phyloP scores from a whole-genome alignment of 1,140 invertebrate species.

The Pemphigus obesinymphae region DNA sequence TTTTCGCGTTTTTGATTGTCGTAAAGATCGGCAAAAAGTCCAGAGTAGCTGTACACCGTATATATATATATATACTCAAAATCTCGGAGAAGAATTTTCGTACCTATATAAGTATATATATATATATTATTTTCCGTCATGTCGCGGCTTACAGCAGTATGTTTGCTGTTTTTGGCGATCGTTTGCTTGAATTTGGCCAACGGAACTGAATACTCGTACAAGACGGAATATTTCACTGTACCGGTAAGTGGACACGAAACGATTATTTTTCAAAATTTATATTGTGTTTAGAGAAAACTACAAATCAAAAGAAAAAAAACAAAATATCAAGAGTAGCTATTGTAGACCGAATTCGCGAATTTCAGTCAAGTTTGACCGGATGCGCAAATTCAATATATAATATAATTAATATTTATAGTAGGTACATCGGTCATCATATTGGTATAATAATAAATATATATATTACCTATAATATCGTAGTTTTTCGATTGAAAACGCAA shows the following conservation, averaged over 20 bases:
- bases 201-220: background rate
- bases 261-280: background rate
- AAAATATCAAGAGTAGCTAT: too few relatives aligned
- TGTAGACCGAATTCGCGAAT: background rate
- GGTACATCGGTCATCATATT: too few relatives aligned
- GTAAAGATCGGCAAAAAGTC: background rate
- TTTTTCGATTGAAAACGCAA: too few relatives aligned
- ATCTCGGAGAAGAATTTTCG: background rate
- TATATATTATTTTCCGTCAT: too few relatives aligned
- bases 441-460: too few relatives aligned
- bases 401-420: background rate
- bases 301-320: too few relatives aligned
- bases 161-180: background rate
- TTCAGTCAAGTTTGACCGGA: background rate
- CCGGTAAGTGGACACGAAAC: constrained; percentile 7
- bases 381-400: background rate
- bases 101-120: too few relatives aligned
- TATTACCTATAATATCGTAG: too few relatives aligned
- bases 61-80: background rate
- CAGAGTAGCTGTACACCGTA: background rate
- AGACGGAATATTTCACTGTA: constrained; percentile 21
- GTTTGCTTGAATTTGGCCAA: background rate
- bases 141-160: background rate
- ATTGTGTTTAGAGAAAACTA: background rate
- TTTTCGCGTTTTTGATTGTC: background rate